Base-by-base conservation (phyloP, 2,797 vertebrate species). In the Arremon aurantiirostris region DNA sequence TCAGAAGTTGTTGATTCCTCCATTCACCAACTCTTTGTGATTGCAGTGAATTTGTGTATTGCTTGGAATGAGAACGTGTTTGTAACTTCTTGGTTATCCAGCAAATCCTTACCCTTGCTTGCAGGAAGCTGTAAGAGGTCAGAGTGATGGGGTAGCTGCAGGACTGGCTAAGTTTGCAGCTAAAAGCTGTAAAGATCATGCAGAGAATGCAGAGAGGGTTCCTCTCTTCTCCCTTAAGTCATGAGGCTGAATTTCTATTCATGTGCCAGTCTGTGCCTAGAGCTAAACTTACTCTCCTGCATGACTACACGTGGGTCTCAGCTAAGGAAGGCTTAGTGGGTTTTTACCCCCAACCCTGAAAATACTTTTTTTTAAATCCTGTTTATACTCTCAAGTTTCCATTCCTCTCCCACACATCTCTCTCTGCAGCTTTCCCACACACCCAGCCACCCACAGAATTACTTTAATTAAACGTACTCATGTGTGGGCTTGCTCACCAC, bases 381-480 rank as follows among this genome's bases (percentile, higher is more conserved):
- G 71, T 85, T 94, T 89, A 24, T 92, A 68, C 65, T 87, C 89
- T 73, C 46, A 71, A 37, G 53, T 92, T 89, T 82, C 49, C 44
- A 52, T 82, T 70, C 30, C 49, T 82, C 37, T 95, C 86, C 90
- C 56, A 81, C 76, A 77, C 21, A 34, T 30, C 11, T n/a, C 1
- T 63, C 61, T 79, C 57, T 77, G 49, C 57, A 83, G 76, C 71
- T 86, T 78, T 86, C 57, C 53, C 73, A 41, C 68, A 30, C 44
- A 63, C 34, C 60, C 83, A 66, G 55, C 39, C 53, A 64, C 85
- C 69, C 61, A 61, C 84, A 55, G 83, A 85, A 95, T 77, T 65
- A 37, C 76, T 90, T 95, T 73, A 92, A 93, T 95, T 95, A 89
- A 75, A 82, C 16, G 6, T 79, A 55, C 60, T 90, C 41, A 14